Evolutionary conservation across 2,113 vertebrate species (phyloP).

Genomic region (Parotia lawesii): DNA sequence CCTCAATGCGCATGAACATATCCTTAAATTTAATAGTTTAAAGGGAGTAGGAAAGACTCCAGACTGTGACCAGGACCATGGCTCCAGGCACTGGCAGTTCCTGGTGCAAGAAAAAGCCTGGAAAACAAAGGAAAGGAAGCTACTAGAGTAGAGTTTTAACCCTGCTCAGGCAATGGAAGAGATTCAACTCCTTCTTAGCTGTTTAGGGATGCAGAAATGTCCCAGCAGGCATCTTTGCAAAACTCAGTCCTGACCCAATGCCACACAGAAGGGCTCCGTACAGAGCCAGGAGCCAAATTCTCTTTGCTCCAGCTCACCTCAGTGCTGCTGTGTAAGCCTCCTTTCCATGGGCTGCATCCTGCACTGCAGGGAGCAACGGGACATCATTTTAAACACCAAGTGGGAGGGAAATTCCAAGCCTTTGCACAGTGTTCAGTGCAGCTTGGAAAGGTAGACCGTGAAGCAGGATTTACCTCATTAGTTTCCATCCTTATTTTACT

Average conservation of each 20-base stretch:
- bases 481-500: slow-evolving; percentile 18
- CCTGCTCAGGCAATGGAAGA: rapidly evolving
- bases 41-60: not conserved
- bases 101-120: not conserved
- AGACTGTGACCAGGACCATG: not conserved
- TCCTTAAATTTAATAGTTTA: not conserved
- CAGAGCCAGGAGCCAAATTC: not conserved
- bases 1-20: no score
- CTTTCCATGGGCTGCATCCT: no score
- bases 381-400: not conserved
- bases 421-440: not conserved
- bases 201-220: not conserved
- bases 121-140: not conserved
- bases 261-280: rapidly evolving
- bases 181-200: not conserved
- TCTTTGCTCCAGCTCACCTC: not conserved
- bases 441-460: not conserved
- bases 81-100: not conserved
- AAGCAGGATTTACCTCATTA: not conserved
- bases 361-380: rapidly evolving
- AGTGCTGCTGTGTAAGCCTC: not conserved
- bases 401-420: not conserved
- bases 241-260: not conserved
- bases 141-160: not conserved
- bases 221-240: not conserved